Conservation (phyloP, 2,888 invertebrate genomes). For the Cremastinae sp. region DNA sequence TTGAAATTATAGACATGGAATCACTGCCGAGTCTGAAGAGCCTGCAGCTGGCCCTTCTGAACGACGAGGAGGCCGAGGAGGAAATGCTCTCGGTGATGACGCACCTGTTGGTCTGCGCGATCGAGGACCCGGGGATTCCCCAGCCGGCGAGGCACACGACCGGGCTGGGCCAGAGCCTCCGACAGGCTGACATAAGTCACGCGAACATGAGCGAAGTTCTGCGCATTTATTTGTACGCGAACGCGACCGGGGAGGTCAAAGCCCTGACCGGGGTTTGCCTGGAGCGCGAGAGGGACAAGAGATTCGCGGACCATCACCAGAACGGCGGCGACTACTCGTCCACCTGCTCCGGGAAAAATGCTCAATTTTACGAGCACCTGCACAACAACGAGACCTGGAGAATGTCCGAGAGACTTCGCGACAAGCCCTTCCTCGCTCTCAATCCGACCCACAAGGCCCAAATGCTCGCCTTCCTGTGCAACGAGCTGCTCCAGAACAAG, state of each 20-base stretch:
- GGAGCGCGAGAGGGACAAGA: constrained; percentile 90
- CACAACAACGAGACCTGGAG: constrained; percentile 90
- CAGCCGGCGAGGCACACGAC: constrained; percentile 95
- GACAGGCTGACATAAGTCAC: constrained; percentile 94
- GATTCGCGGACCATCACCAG: constrained; percentile 92
- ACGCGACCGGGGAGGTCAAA: constrained; percentile 93
- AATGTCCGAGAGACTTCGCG: constrained; percentile 89
- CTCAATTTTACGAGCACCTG: constrained; percentile 89
- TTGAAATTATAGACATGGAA: constrained; percentile 87
- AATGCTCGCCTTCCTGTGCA: constrained; percentile 94
- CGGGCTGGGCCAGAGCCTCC: constrained; percentile 93
- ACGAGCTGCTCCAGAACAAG: constrained; percentile 96
- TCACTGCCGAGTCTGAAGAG: constrained; percentile 92
- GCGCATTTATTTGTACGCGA: constrained; percentile 94
- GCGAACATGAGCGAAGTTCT: constrained; percentile 95
- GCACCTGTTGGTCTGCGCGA: constrained; percentile 94
- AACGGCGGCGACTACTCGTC: constrained; percentile 86
- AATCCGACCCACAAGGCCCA: constrained; percentile 93
- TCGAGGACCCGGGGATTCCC: constrained; percentile 96
- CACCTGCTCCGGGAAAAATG: constrained; percentile 87
- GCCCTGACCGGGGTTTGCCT: constrained; percentile 90
- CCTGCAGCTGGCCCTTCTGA: constrained; percentile 91
- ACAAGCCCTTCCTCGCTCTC: constrained; percentile 92
- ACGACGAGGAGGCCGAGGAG: constrained; percentile 90
- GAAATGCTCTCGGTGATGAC: constrained; percentile 94